Evolutionary conservation across 2,113 vertebrate genomes (phyloP), one percentile per base, ranked within the genome.

Genomic region (Corapipo altera): DNA sequence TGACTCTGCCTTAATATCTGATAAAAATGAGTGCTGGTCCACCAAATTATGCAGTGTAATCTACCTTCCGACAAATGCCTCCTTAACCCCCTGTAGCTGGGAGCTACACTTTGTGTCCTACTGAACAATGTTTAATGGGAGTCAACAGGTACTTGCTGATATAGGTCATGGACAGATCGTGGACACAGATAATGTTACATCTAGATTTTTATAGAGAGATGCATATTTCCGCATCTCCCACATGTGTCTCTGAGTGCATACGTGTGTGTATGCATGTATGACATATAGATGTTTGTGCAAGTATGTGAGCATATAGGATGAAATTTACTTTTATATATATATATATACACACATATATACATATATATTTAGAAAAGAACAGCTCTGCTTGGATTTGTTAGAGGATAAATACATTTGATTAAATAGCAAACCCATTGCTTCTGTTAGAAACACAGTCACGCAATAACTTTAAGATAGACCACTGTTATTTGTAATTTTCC

Each of bases 171-270:
- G 4, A 6, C 23, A 19, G 5, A 19, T 88, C 16, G 9, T 10
- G 26, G 28, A 49, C 19, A 49, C 0, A 11, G 32, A 33, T 44
- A 48, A 64, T 1, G 1, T 1, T 43, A 8, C 10, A n/a, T 32
- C 7, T 44, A 62, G 3, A 54, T 74, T 77, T 80, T 55, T 27
- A 21, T 5, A 11, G 5, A 48, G 10, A 26, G 1, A 27, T 22
- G 4, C 6, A 43, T 51, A 24, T 24, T 70, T 57, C 22, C 71
- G 0, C 62, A 55, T 33, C 12, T 46, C 30, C 2, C 35, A 12
- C 3, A 3, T 6, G 11, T 37, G 12, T n/a, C 8, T 64, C 23
- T 70, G 20, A 27, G 8, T n/a, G 6, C 7, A 11, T 14, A 20
- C 4, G 0, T 54, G 5, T 61, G 6, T 57, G 1, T 8, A 7